Base-by-base conservation (phyloP, 2,797 vertebrate genomes). In the Ara ararauna region DNA sequence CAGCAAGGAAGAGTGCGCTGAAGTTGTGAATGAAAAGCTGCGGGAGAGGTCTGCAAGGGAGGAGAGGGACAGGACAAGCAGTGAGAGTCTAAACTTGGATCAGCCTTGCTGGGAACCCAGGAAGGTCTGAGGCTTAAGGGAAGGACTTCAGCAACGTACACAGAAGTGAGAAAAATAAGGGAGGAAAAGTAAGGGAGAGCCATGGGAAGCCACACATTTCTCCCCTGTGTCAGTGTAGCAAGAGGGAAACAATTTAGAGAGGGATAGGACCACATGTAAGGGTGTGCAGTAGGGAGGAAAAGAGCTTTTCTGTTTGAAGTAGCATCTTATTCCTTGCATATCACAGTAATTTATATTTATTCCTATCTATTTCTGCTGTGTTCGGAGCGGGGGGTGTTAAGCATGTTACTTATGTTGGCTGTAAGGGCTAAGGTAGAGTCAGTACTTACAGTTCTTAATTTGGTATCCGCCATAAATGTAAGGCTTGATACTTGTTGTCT, bases 361-460 rank as follows among this genome's bases (percentile, higher is more conserved):
- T 91, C 47, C 30, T 44, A 2, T 51, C 4, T 13, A 21, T 53
- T 79, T 88, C 38, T 87, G 15, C 42, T 40, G 15, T 24, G 1
- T 8, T 68, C 29, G 32, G 12, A 7, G 2, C 5, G 60, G 47
- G 23, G 7, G 2, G 0, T 36, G 0, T 38, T 11, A n/a, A 42
- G 5, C 4, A 0, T n/a, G 6, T 72, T 87, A 70, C 54, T 77
- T 40, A 9, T 0, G 5, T n/a, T 77, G 36, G 11, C 61, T 68
- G 19, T 62, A 48, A 56, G 26, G 51, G 79, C 26, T 42, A 50
- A 22, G 21, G 4, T 27, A 6, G 34, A 51, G 8, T 36, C 53
- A 61, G 16, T 53, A 27, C 36, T 71, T 34, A 19, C 53, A 56
- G 16, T 53, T 24, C 36, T 71, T 34, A 19, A 74, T 42, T 34